Percentiles rank a stretch among this genome's conserved stretches.
phyloP scores from a whole-genome alignment of 2,113 vertebrate genomes.

The Chloroceryle aenea region DNA sequence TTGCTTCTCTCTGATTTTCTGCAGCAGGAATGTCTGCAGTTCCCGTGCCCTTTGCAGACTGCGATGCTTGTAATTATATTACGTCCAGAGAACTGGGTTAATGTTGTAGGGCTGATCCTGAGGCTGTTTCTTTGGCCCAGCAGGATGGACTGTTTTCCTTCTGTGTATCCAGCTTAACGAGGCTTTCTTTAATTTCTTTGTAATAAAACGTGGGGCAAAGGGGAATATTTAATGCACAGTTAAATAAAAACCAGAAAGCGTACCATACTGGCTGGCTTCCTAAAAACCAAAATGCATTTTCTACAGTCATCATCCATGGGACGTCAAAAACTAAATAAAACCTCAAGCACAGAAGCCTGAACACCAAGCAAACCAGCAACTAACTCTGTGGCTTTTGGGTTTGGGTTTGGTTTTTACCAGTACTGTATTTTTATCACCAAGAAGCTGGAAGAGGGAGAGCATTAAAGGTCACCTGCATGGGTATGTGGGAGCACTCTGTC shows the following conservation, averaged over 20 bases:
- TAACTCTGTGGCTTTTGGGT: neutral
- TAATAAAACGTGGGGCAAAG: slow-evolving; percentile 48
- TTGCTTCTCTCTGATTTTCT: neutral
- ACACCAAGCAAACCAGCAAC: neutral
- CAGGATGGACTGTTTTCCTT: neutral
- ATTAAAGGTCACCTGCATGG: neutral
- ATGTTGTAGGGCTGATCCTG: neutral
- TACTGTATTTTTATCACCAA: neutral
- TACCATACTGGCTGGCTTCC: neutral
- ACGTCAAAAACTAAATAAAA: neutral
- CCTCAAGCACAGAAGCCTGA: neutral
- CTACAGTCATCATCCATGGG: neutral
- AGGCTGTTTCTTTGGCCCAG: neutral
- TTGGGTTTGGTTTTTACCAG: neutral
- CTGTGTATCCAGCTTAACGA: neutral
- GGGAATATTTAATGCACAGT: neutral
- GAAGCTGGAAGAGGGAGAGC: slow-evolving; percentile 1
- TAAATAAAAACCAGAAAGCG: slow-evolving; percentile 1
- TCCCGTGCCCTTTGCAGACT: neutral
- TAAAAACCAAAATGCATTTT: neutral
- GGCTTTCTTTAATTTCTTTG: slow-evolving; percentile 41
- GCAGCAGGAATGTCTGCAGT: neutral
- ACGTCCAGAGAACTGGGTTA: neutral
- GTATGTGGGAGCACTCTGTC: neutral
- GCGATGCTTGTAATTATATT: neutral